Conservation (phyloP, 2,797 vertebrate genomes). For the Octomys mimax region DNA sequence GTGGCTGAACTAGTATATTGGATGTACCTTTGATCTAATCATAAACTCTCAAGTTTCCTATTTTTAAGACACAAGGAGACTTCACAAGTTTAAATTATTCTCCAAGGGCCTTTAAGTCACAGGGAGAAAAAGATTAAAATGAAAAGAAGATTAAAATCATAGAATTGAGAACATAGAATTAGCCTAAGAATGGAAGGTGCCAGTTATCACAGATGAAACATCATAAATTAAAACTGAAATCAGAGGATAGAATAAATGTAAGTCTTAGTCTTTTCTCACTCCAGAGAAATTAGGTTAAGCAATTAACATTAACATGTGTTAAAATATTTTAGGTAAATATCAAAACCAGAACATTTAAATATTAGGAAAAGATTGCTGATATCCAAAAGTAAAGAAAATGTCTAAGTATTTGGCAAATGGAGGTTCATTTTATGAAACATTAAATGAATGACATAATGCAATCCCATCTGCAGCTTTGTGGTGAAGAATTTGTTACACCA, state of each 20-base stretch:
- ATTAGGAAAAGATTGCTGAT: not conserved
- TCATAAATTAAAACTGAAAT: not conserved
- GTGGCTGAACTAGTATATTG: not conserved
- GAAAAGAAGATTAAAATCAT: not conserved
- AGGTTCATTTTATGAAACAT: not conserved
- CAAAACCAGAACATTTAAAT: slow-evolving; percentile 5
- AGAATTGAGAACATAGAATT: not conserved
- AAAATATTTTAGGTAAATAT: slow-evolving; percentile 26
- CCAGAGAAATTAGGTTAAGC: not conserved
- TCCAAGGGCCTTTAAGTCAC: not conserved
- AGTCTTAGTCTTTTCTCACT: not conserved
- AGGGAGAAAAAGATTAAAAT: slow-evolving; percentile 16
- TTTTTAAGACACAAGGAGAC: not conserved
- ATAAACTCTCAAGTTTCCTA: not conserved
- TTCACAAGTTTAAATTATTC: slow-evolving; percentile 56
- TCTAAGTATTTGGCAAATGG: not conserved
- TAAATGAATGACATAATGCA: slow-evolving; percentile 7
- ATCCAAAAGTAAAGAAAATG: not conserved
- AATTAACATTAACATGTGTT: not conserved
- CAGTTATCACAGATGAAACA: not conserved
- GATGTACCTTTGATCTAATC: not conserved
- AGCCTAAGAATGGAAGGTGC: not conserved
- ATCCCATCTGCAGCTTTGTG: not conserved
- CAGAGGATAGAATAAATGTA: not conserved
- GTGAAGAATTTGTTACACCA: not conserved